A percentile compares a stretch with the other conserved stretches of the same genome.
These are phyloP conservation scores for Python bivittatus DNA, from an alignment of 2,113 vertebrate genomes.

Conservation along the genomic window DNA sequence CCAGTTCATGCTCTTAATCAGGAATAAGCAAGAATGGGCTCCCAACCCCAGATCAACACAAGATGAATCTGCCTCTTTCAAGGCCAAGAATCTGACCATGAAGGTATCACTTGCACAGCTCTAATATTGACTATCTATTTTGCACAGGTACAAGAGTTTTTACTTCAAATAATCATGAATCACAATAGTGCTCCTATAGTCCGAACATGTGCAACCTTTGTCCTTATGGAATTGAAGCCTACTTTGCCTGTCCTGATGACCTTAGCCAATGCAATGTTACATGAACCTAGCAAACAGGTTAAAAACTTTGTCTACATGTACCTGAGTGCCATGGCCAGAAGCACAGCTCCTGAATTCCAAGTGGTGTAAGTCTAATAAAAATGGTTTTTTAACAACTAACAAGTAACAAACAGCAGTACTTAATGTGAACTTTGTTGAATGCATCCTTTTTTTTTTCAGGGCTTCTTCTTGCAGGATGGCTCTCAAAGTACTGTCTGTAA, in stretches of 20 bases:
- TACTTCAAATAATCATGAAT: slow-evolving; percentile 64
- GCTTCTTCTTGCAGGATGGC: slow-evolving; percentile 67
- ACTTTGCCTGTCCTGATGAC: slow-evolving; percentile 50
- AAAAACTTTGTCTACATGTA: slow-evolving; percentile 65
- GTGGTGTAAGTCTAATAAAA: slow-evolving; percentile 57
- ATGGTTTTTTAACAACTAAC: neutral
- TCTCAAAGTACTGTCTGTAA: slow-evolving; percentile 50
- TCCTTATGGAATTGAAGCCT: slow-evolving; percentile 68
- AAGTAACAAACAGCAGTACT: neutral
- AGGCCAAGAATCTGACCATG: neutral
- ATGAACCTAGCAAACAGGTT: slow-evolving; percentile 66
- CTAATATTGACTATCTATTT: neutral
- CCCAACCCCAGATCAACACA: neutral
- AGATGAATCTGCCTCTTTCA: neutral
- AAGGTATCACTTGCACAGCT: neutral
- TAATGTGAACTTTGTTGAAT: slow-evolving; percentile 5
- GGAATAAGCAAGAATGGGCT: neutral
- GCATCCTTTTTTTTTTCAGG: slow-evolving; percentile 37
- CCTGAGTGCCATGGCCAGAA: slow-evolving; percentile 59
- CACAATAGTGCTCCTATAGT: slow-evolving; percentile 35
- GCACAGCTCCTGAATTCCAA: slow-evolving; percentile 62
- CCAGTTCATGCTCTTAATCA: neutral
- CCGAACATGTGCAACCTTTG: slow-evolving; percentile 56
- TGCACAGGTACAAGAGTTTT: slow-evolving; percentile 65
- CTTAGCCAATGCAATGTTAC: slow-evolving; percentile 58